These are phyloP conservation scores for Tenthredo mesomela DNA, from an alignment of 2,888 invertebrate genomes.

Conservation along the genomic window DNA sequence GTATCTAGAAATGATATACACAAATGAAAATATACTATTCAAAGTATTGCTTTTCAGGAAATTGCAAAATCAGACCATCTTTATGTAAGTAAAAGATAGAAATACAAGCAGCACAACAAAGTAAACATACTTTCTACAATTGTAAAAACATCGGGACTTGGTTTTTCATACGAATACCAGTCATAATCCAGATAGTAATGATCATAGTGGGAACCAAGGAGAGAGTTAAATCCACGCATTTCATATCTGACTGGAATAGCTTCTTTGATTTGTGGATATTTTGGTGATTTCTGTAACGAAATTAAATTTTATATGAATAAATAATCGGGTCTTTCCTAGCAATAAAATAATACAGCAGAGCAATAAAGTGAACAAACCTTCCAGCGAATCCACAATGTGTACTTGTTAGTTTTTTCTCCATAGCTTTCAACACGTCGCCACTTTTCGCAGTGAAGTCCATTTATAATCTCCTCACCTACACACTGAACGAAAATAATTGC, in stretches of 20 bases:
- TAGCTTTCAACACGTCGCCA: slow-evolving; percentile 86
- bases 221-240: slow-evolving; percentile 95
- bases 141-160: slow-evolving; percentile 85
- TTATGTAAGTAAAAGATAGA: slow-evolving; percentile 17
- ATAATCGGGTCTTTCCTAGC: not conserved
- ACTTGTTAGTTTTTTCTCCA: slow-evolving; percentile 92
- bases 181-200: slow-evolving; percentile 94
- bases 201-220: slow-evolving; percentile 97
- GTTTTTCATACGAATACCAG: slow-evolving; percentile 82
- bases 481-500: slow-evolving; percentile 65
- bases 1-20: slow-evolving; percentile 78
- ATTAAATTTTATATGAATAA: slow-evolving; percentile 37
- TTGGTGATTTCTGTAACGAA: slow-evolving; percentile 68
- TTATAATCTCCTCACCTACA: slow-evolving; percentile 84
- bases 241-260: slow-evolving; percentile 84
- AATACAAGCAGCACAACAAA: slow-evolving; percentile 36
- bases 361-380: slow-evolving; percentile 77
- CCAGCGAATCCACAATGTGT: slow-evolving; percentile 92
- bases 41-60: not conserved
- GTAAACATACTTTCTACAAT: slow-evolving; percentile 81
- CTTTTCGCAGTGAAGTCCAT: slow-evolving; percentile 87
- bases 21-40: not conserved
- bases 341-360: not conserved
- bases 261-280: slow-evolving; percentile 64
- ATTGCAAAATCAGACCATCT: not conserved